phyloP scores from a whole-genome alignment of 2,797 vertebrate genomes.

The Lophius americanus region DNA sequence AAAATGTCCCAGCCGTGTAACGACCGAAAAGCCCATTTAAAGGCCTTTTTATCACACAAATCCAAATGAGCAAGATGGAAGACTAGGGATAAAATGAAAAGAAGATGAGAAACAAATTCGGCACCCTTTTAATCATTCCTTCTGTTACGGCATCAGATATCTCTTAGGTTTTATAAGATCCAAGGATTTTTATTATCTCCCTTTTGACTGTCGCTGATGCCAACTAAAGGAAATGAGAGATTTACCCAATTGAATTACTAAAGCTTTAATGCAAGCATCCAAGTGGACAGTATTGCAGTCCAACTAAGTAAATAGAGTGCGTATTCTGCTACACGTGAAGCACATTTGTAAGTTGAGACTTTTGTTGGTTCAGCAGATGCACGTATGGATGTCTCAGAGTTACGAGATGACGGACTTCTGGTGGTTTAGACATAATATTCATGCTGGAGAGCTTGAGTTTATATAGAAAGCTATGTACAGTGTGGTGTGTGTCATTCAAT shows the following conservation, averaged over 20 bases:
- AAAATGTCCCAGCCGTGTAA: slow-evolving; percentile 26
- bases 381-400: neutral
- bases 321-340: slow-evolving; percentile 42
- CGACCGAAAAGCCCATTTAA: slow-evolving; percentile 48
- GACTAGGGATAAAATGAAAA: slow-evolving; percentile 39
- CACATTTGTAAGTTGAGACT: slow-evolving; percentile 19
- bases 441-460: slow-evolving; percentile 16
- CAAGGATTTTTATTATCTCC: slow-evolving; percentile 57
- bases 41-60: slow-evolving; percentile 37
- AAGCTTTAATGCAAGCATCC: slow-evolving; percentile 64
- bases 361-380: slow-evolving; percentile 32
- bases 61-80: slow-evolving; percentile 45
- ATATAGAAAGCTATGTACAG: slow-evolving; percentile 14
- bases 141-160: slow-evolving; percentile 58
- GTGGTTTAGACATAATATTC: slow-evolving; percentile 40
- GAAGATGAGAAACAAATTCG: slow-evolving; percentile 40
- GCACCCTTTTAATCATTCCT: slow-evolving; percentile 62
- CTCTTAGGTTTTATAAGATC: slow-evolving; percentile 61
- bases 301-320: slow-evolving; percentile 75
- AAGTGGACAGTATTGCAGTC: slow-evolving; percentile 59
- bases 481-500: slow-evolving; percentile 5
- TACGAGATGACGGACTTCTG: neutral
- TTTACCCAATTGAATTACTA: slow-evolving; percentile 76
- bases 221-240: slow-evolving; percentile 65
- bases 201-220: slow-evolving; percentile 61